phyloP scores from a whole-genome alignment of 2,113 vertebrate species.

The Carettochelys insculpta region DNA sequence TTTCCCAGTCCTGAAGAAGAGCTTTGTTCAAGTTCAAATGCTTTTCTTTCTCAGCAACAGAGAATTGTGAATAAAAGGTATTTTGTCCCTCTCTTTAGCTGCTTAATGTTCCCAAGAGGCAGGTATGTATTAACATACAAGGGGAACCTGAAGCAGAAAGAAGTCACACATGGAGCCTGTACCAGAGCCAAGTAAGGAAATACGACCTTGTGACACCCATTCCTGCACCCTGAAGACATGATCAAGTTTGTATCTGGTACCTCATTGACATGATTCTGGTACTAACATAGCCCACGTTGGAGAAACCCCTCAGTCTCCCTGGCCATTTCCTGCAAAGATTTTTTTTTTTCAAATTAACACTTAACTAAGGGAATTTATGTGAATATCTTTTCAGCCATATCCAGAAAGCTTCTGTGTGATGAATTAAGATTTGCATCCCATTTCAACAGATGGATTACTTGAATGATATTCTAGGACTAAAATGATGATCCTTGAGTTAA shows the following conservation, averaged over 20 bases:
- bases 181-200: neutral
- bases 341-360: constrained; percentile 71
- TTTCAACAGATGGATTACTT: constrained; percentile 62
- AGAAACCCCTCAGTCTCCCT: constrained; percentile 19
- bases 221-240: neutral
- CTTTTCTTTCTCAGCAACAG: neutral
- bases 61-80: neutral
- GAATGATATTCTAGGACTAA: constrained; percentile 47
- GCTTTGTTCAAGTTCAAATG: neutral
- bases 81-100: neutral
- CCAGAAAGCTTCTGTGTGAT: constrained; percentile 51
- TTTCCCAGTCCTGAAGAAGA: neutral
- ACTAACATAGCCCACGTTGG: neutral
- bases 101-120: neutral
- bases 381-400: constrained; percentile 56
- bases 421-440: constrained; percentile 14
- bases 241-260: neutral
- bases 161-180: neutral
- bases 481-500: constrained; percentile 25
- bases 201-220: neutral
- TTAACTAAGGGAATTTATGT: constrained; percentile 45
- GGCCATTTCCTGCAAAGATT: constrained; percentile 35
- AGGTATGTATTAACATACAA: neutral
- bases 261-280: neutral
- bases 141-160: rapidly evolving